Evolutionary conservation across 1,140 invertebrate genomes (phyloP).

Genomic region (Ceratoteleas bidentatus): DNA sequence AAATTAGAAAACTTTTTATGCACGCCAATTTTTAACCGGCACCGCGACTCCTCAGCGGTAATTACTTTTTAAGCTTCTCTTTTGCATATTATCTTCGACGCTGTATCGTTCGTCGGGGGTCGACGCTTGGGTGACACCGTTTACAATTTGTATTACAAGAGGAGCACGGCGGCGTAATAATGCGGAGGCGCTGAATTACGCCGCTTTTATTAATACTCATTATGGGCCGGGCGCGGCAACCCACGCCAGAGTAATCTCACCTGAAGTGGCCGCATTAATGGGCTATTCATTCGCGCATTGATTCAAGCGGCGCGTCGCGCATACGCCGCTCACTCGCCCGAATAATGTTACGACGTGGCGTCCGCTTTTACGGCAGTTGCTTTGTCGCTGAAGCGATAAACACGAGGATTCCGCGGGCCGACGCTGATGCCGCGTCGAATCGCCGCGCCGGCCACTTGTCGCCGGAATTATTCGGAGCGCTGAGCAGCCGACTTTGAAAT

Average conservation of each 20-base stretch:
- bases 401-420: slow-evolving; percentile 28
- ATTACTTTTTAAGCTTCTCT: slow-evolving; percentile 82
- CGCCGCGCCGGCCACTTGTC: too few species aligned
- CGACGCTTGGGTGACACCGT: slow-evolving; percentile 45
- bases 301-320: slow-evolving; percentile 53
- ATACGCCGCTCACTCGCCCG: slow-evolving; percentile 54
- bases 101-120: slow-evolving; percentile 47
- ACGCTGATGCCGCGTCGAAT: too few species aligned
- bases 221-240: slow-evolving; percentile 48
- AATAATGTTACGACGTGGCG: slow-evolving; percentile 62
- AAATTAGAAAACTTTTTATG: slow-evolving; percentile 82
- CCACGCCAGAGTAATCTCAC: slow-evolving; percentile 62
- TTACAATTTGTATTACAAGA: slow-evolving; percentile 57
- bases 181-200: slow-evolving; percentile 60
- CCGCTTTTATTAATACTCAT: slow-evolving; percentile 68
- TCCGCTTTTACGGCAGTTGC: slow-evolving; percentile 59
- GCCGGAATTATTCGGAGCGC: too few species aligned
- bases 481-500: too few species aligned
- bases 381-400: slow-evolving; percentile 53
- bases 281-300: slow-evolving; percentile 66
- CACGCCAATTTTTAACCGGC: slow-evolving; percentile 80
- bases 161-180: slow-evolving; percentile 46
- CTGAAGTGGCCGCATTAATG: slow-evolving; percentile 66
- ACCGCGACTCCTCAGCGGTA: slow-evolving; percentile 76
- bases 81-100: slow-evolving; percentile 78